Evolutionary conservation across 2,888 invertebrate genomes (phyloP).

Genomic region (Tupiocoris notatus): DNA sequence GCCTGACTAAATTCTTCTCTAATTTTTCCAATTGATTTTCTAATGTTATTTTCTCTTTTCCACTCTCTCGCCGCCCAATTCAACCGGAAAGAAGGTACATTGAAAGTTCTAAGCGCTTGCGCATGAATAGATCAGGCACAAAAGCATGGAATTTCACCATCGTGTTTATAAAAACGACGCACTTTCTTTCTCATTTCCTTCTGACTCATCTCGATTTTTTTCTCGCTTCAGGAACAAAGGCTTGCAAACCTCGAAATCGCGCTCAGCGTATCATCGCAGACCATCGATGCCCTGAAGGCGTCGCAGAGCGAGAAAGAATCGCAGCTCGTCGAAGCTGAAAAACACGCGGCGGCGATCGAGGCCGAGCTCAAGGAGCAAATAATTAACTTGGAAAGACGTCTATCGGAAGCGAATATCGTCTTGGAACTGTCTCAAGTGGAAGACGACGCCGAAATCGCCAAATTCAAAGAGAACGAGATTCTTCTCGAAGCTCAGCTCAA

Average conservation of each 20-base stretch:
- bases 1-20: too few species aligned
- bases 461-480: neutral
- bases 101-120: too few species aligned
- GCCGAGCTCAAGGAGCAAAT: neutral
- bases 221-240: conserved; percentile 1
- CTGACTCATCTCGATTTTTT: too few species aligned
- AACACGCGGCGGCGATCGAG: conserved; percentile 1
- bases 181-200: too few species aligned
- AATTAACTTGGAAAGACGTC: neutral
- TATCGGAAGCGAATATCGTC: conserved; percentile 22
- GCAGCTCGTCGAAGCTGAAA: conserved; percentile 11
- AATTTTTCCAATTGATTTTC: too few species aligned
- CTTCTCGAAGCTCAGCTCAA: neutral
- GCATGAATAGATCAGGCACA: too few species aligned
- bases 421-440: conserved; percentile 30
- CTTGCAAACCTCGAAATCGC: conserved; percentile 11
- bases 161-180: too few species aligned
- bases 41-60: too few species aligned
- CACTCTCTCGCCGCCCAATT: too few species aligned
- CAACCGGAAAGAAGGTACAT: too few species aligned
- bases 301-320: conserved; percentile 11
- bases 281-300: conserved; percentile 10
- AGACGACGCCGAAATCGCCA: conserved; percentile 7
- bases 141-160: too few species aligned
- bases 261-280: conserved; percentile 3